Percentiles rank a stretch among this genome's conserved stretches.
These are phyloP conservation scores for Cosmia pyralina DNA, from an alignment of 2,888 invertebrate species.

Conservation along the genomic window DNA sequence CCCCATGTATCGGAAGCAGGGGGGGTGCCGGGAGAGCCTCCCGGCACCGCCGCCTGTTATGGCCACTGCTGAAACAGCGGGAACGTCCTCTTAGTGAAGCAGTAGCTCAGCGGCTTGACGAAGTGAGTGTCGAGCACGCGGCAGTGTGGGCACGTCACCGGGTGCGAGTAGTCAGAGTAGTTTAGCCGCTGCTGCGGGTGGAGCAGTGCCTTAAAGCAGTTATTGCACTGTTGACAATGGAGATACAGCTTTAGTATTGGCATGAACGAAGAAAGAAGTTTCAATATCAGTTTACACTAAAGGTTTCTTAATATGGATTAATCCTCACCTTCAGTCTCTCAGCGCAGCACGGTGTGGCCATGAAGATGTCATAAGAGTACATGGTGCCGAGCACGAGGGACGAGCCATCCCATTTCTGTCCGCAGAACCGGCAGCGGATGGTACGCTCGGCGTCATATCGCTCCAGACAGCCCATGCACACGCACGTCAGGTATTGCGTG, in stretches of 20 bases:
- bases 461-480: conserved; percentile 98
- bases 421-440: conserved; percentile 96
- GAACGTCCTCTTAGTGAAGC: conserved; percentile 94
- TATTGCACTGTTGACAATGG: conserved; percentile 94
- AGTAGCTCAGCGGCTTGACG: conserved; percentile 96
- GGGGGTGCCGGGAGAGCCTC: conserved; percentile 89
- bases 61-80: conserved; percentile 94
- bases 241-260: conserved; percentile 24
- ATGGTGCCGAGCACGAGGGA: conserved; percentile 98
- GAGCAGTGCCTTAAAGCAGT: conserved; percentile 96
- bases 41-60: conserved; percentile 95
- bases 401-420: conserved; percentile 97
- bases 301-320: not conserved
- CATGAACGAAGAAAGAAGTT: not conserved
- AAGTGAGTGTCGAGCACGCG: conserved; percentile 97
- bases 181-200: conserved; percentile 96
- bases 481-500: conserved; percentile 97
- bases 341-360: conserved; percentile 98
- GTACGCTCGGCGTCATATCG: conserved; percentile 94
- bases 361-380: conserved; percentile 99
- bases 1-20: conserved; percentile 80
- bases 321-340: conserved; percentile 96
- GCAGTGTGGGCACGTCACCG: conserved; percentile 97
- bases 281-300: not conserved
- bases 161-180: conserved; percentile 98